Conservation (phyloP, 2,888 invertebrate genomes). For the Acanthosepion esculentum region DNA sequence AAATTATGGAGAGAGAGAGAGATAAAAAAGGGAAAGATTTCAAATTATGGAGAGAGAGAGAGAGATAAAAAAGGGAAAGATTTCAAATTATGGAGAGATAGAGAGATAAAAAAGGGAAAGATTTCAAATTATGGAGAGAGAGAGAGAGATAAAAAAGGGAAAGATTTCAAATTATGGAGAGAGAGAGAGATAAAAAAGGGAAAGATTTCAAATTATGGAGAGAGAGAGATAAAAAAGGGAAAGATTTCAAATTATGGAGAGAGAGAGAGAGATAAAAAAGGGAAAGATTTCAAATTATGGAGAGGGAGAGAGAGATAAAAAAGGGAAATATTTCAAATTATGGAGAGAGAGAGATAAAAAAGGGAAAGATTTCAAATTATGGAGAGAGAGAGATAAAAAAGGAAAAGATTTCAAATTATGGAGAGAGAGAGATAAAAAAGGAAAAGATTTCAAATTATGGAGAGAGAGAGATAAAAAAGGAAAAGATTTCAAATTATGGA, state of each 20-base stretch:
- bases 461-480: too few relatives aligned
- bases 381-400: too few relatives aligned
- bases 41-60: not conserved
- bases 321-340: too few relatives aligned
- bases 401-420: not conserved
- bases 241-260: too few relatives aligned
- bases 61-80: not conserved
- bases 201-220: not conserved
- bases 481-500: too few relatives aligned
- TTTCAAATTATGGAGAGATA: not conserved
- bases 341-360: too few relatives aligned
- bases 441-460: not conserved
- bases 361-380: too few relatives aligned
- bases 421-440: not conserved
- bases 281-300: not conserved
- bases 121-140: not conserved
- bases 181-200: not conserved
- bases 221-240: too few relatives aligned
- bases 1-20: not conserved
- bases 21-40: not conserved
- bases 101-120: not conserved
- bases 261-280: too few relatives aligned
- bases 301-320: not conserved
- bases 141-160: not conserved
- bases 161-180: not conserved